These are phyloP conservation scores for Forpus xanthops DNA, from an alignment of 2,797 vertebrate species.

Conservation along the genomic window DNA sequence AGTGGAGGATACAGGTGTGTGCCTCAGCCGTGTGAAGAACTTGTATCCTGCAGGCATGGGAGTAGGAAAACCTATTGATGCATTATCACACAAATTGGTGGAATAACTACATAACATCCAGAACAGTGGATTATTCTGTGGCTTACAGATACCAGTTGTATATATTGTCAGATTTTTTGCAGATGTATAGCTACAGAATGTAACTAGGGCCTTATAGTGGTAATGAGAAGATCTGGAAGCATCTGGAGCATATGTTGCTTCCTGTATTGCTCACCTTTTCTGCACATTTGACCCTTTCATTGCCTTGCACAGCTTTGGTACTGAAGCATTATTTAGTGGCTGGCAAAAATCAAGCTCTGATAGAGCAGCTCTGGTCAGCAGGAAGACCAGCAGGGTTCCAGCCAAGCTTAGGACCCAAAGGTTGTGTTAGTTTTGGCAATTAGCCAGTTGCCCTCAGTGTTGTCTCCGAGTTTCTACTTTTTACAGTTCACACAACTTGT, in stretches of 20 bases:
- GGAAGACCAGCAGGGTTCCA: neutral
- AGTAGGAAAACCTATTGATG: neutral
- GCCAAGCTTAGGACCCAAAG: neutral
- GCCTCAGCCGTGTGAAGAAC: neutral
- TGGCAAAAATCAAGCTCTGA: neutral
- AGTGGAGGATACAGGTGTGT: neutral
- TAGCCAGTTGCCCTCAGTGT: neutral
- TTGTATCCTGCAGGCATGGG: neutral
- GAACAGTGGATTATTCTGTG: neutral
- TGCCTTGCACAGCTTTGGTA: neutral
- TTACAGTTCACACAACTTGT: neutral
- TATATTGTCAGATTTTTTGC: neutral
- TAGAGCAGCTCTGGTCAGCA: neutral
- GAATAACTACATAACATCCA: neutral
- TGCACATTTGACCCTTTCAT: neutral
- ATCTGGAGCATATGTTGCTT: neutral
- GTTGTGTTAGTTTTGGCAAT: neutral
- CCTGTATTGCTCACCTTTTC: neutral
- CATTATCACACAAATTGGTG: neutral
- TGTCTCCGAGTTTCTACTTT: neutral
- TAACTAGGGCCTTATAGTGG: neutral
- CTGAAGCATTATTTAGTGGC: neutral
- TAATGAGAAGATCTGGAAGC: neutral
- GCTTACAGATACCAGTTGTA: neutral
- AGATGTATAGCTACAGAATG: neutral